Base-by-base conservation (phyloP, 2,888 invertebrate genomes). In the Blastobasis lacticolella region DNA sequence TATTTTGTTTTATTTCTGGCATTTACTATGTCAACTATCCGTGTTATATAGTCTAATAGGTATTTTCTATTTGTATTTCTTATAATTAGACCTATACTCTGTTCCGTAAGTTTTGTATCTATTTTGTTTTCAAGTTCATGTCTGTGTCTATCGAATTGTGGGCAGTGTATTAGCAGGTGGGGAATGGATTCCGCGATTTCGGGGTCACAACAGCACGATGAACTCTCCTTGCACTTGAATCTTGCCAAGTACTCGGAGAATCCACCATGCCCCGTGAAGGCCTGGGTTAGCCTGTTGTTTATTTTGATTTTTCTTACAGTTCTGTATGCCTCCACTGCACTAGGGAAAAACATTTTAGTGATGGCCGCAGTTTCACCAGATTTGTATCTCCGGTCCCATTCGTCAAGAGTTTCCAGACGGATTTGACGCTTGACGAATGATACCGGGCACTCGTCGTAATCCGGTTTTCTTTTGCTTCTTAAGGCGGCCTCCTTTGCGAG, bases 281-380 rank as follows among this genome's bases (percentile, higher is more conserved):
- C 23, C 23, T 23, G 23, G 23, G 23, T 23, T 23, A 23, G 3
- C 3, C 3, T 23, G 23, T 23, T 23, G 3, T 23, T 23, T 23
- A 23, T 1, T 23, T 1, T 3, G 3, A 23, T 23, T 23, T 23
- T 23, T 23, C 23, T 23, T 3, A 23, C 23, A 1, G 23, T 23
- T 23, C 23, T 3, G 3, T 23, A 23, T 23, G 23, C 23, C 23
- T 23, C 23, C 23, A 3, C 23, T 3, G 23, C 23, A 23, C 23
- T 23, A 23, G 59, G 58, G 38, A 62, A 55, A 10, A 60, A 60
- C 0, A 55, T 3, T 36, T 55, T 60, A 0, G 59, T 61, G 0
- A 36, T 37, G 0, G 45, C 6, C 0, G 55, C 61, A 0, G 57
- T 59, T 0, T 49, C 46, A 0, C 51, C 50, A 0, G 4, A 6